A percentile compares a stretch with the other conserved stretches of the same genome.
phyloP scores from a whole-genome alignment of 2,888 invertebrate species.

The Oscheius sp. region DNA sequence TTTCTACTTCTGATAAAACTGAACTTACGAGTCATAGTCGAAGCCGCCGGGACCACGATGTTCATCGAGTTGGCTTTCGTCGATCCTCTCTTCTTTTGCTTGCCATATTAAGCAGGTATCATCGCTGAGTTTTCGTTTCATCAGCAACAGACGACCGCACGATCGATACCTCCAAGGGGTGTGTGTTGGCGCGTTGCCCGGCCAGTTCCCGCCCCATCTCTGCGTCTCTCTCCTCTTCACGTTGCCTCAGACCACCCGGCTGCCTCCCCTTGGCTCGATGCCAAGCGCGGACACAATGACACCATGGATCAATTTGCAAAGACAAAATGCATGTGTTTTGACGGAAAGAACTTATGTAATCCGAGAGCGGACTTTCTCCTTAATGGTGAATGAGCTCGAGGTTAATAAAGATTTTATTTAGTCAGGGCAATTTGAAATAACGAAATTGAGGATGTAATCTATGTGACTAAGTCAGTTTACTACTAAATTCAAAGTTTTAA shows the following conservation, averaged over 20 bases:
- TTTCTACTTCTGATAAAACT: too few species aligned
- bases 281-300: neutral
- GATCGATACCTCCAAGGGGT: conserved; percentile 29
- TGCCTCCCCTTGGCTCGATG: conserved; percentile 10
- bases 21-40: conserved; percentile 54
- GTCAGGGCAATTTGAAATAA: too few species aligned
- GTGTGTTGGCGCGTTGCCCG: conserved; percentile 46
- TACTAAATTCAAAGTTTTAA: too few species aligned
- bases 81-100: conserved; percentile 40
- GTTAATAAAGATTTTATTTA: too few species aligned
- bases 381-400: too few species aligned
- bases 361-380: too few species aligned
- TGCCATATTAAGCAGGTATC: conserved; percentile 42
- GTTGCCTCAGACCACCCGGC: conserved; percentile 20
- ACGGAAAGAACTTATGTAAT: too few species aligned
- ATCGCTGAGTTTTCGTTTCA: conserved; percentile 33
- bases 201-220: conserved; percentile 31
- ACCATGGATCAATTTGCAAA: conserved; percentile 10
- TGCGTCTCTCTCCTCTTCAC: conserved; percentile 24
- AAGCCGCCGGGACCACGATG: conserved; percentile 43
- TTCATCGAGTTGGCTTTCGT: conserved; percentile 37
- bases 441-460: too few species aligned
- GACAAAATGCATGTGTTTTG: too few species aligned
- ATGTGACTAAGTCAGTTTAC: too few species aligned
- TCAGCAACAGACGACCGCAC: conserved; percentile 22